Conservation (phyloP, 2,888 invertebrate species). For the Cacoxenus indagator region DNA sequence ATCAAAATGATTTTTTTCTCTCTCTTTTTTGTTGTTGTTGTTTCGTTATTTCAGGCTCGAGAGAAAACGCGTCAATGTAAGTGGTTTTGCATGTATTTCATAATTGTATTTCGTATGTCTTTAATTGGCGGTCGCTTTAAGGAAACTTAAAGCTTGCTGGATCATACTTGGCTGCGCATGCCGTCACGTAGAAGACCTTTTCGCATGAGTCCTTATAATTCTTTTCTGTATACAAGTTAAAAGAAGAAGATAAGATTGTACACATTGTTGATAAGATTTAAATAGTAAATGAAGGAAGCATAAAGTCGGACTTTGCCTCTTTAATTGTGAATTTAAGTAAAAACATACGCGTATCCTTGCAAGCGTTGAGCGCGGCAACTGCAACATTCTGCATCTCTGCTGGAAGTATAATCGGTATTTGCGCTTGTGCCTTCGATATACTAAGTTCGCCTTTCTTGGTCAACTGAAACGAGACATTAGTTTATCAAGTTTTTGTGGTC, state of each 20-base stretch:
- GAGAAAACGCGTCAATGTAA: conserved; percentile 64
- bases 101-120: neutral
- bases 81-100: conserved; percentile 36
- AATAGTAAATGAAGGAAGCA: neutral
- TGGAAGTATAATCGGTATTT: conserved; percentile 66
- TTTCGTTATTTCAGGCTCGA: conserved; percentile 51
- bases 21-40: no score
- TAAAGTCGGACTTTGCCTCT: neutral
- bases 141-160: conserved; percentile 63
- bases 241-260: neutral
- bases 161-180: conserved; percentile 62
- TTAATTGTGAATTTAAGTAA: neutral
- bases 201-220: conserved; percentile 63
- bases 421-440: conserved; percentile 58
- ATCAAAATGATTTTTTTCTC: neutral
- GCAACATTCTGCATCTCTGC: conserved; percentile 56
- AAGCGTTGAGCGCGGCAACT: conserved; percentile 49
- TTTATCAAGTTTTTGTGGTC: neutral
- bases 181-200: conserved; percentile 58
- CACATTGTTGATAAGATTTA: neutral
- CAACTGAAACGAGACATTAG: conserved; percentile 35
- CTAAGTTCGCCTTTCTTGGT: conserved; percentile 66
- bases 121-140: conserved; percentile 34
- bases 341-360: conserved; percentile 65
- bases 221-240: conserved; percentile 57